These are phyloP conservation scores for Drosophila antonietae DNA, from an alignment of 2,888 invertebrate genomes.

Conservation along the genomic window DNA sequence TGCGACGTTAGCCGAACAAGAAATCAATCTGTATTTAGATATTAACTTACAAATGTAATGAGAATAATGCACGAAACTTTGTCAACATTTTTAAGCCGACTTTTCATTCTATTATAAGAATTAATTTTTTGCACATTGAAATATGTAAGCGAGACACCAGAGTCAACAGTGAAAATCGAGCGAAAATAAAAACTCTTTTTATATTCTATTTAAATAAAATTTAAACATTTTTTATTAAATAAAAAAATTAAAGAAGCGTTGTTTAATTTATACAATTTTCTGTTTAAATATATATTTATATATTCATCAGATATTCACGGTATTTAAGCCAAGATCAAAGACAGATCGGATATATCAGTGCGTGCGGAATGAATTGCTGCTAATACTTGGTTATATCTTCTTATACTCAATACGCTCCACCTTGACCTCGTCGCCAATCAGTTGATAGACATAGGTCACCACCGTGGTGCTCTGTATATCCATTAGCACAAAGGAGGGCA, in stretches of 20 bases:
- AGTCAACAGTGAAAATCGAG: constrained; percentile 36
- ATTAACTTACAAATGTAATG: constrained; percentile 41
- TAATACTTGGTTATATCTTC: constrained; percentile 88
- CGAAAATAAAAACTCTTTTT: constrained; percentile 48
- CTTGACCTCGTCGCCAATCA: constrained; percentile 99
- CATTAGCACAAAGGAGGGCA: constrained; percentile 99
- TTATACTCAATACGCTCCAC: constrained; percentile 99
- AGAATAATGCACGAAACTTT: constrained; percentile 61
- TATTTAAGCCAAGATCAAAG: constrained; percentile 58
- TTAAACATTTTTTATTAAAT: constrained; percentile 79
- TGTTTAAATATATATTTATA: constrained; percentile 20
- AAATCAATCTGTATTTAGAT: constrained; percentile 58
- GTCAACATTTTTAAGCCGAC: constrained; percentile 59
- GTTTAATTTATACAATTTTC: constrained; percentile 64
- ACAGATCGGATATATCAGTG: constrained; percentile 35
- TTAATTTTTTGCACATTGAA: constrained; percentile 55
- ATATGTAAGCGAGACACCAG: constrained; percentile 38
- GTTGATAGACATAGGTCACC: constrained; percentile 98
- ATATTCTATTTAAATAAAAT: constrained; percentile 80
- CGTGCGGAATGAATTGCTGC: constrained; percentile 54
- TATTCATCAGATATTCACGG: constrained; percentile 37
- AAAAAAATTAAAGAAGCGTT: constrained; percentile 56
- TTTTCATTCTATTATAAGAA: constrained; percentile 61
- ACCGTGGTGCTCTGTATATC: constrained; percentile 99
- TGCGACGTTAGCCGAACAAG: constrained; percentile 33